These are phyloP conservation scores for Apodemus sylvaticus DNA, from an alignment of 2,113 vertebrate species.

Conservation along the genomic window DNA sequence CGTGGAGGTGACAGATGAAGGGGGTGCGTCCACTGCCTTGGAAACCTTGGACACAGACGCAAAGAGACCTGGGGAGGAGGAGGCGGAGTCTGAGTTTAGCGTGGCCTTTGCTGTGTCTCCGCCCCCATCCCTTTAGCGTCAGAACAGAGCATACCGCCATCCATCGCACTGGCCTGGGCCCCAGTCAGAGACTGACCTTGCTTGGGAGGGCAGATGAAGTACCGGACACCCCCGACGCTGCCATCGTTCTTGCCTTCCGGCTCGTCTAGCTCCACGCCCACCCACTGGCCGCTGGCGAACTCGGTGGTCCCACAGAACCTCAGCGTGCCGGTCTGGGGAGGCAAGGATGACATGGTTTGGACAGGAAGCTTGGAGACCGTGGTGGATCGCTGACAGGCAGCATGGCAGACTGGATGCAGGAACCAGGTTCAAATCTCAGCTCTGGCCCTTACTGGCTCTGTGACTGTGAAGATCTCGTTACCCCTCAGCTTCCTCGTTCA, in stretches of 20 bases:
- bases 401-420: neutral
- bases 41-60: slow-evolving; percentile 94
- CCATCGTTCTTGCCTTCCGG: slow-evolving; percentile 95
- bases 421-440: neutral
- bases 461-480: neutral
- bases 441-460: neutral
- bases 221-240: slow-evolving; percentile 93
- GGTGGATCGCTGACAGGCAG: neutral
- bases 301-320: slow-evolving; percentile 95
- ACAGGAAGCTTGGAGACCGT: neutral
- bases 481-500: neutral
- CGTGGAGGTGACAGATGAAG: slow-evolving; percentile 92
- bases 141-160: neutral
- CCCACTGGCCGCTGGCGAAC: slow-evolving; percentile 96
- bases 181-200: slow-evolving; percentile 85
- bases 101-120: neutral
- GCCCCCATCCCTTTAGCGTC: neutral
- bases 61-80: slow-evolving; percentile 88
- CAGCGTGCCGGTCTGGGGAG: slow-evolving; percentile 89
- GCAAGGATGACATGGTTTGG: neutral
- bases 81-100: slow-evolving; percentile 10
- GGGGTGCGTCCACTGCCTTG: slow-evolving; percentile 87
- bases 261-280: slow-evolving; percentile 94
- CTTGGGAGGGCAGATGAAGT: slow-evolving; percentile 95
- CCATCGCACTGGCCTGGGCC: neutral